A percentile compares a stretch with the other conserved stretches of the same genome.
Evolutionary conservation across 2,113 vertebrate genomes (phyloP).

Genomic region (Falcunculus frontatus): DNA sequence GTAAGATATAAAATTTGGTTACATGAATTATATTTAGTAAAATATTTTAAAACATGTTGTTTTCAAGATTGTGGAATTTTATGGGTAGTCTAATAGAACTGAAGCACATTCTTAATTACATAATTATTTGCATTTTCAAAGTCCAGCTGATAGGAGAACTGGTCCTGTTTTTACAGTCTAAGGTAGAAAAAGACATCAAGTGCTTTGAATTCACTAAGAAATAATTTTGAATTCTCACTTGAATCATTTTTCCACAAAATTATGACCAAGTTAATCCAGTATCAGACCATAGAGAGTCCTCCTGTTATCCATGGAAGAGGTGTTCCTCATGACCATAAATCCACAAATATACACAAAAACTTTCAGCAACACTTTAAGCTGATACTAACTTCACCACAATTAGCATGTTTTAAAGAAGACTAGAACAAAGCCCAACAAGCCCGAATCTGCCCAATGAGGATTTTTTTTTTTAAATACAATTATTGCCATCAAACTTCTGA

Average conservation of each 20-base stretch:
- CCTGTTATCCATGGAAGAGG: neutral
- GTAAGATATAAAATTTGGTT: conserved; percentile 73
- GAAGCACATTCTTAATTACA: conserved; percentile 72
- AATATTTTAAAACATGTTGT: conserved; percentile 77
- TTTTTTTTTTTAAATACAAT: neutral
- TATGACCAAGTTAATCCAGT: neutral
- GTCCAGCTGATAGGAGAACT: conserved; percentile 67
- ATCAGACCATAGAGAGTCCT: neutral
- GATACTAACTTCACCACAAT: neutral
- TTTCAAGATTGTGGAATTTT: conserved; percentile 68
- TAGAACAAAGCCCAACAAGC: neutral
- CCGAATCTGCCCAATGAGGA: neutral
- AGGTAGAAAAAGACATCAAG: conserved; percentile 14
- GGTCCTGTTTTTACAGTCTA: conserved; percentile 58
- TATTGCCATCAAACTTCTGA: neutral
- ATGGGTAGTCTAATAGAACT: conserved; percentile 70
- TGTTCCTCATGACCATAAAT: neutral
- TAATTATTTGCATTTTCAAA: conserved; percentile 77
- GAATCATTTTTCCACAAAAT: neutral
- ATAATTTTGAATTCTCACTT: neutral
- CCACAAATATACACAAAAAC: neutral
- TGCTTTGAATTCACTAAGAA: neutral
- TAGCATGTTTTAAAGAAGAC: neutral
- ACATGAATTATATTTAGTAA: conserved; percentile 75
- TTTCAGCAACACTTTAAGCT: neutral